phyloP scores from a whole-genome alignment of 2,888 invertebrate species.

The Luperina testacea region DNA sequence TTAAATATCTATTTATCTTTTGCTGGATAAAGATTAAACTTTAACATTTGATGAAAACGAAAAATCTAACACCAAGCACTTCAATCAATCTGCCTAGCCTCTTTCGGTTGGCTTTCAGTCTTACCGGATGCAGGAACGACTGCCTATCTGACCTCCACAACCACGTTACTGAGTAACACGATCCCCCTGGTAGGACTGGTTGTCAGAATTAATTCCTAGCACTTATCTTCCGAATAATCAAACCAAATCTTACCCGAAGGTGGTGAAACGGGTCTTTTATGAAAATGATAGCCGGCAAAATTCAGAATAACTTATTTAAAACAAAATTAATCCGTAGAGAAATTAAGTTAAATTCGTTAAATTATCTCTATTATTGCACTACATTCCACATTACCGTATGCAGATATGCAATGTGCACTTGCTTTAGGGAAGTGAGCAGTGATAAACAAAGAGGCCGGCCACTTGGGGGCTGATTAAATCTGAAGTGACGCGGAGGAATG shows the following conservation, averaged over 20 bases:
- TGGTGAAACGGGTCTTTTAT: neutral
- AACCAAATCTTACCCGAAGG: neutral
- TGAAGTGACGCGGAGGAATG: slow-evolving; percentile 83
- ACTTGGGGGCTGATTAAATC: slow-evolving; percentile 80
- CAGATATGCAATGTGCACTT: slow-evolving; percentile 40
- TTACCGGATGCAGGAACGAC: neutral
- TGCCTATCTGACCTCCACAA: neutral
- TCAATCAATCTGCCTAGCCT: no score
- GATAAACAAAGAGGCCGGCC: slow-evolving; percentile 63
- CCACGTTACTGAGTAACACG: neutral
- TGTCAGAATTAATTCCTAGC: neutral
- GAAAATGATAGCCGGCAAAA: no score
- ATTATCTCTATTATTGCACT: neutral
- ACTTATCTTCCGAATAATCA: neutral
- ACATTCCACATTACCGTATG: neutral
- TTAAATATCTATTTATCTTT: neutral
- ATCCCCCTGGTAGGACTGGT: neutral
- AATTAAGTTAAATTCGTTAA: neutral
- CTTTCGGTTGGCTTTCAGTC: neutral
- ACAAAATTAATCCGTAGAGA: neutral
- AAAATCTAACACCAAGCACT: neutral
- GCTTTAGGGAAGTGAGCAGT: slow-evolving; percentile 52
- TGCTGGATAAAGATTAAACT: neutral
- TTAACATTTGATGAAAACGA: neutral
- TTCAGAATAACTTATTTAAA: neutral